Percentiles rank a stretch among this genome's conserved stretches.
These are phyloP conservation scores for Beaufortia kweichowensis DNA, from an alignment of 2,113 vertebrate species.

Conservation along the genomic window DNA sequence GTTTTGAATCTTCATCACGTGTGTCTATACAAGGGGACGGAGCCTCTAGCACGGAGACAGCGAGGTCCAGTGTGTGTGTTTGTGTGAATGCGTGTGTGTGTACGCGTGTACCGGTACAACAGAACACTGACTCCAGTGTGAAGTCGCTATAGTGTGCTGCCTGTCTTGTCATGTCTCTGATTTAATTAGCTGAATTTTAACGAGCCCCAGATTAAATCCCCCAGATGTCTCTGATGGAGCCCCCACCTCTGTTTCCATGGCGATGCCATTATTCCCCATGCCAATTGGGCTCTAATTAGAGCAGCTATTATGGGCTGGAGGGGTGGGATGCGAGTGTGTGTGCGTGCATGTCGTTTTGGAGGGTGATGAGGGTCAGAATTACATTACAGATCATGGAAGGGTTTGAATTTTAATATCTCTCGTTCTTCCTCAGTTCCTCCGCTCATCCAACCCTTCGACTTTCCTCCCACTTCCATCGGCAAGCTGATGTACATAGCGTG, in stretches of 20 bases:
- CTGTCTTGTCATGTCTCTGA: constrained; percentile 73
- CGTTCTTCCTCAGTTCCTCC: constrained; percentile 82
- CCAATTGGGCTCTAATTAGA: constrained; percentile 81
- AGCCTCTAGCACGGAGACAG: constrained; percentile 19
- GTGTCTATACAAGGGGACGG: constrained; percentile 12
- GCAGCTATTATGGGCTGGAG: constrained; percentile 80
- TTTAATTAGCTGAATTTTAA: constrained; percentile 82
- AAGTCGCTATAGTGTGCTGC: constrained; percentile 58
- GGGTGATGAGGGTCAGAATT: constrained; percentile 56
- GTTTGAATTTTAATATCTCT: constrained; percentile 38
- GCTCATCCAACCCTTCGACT: constrained; percentile 98
- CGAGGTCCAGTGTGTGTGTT: constrained; percentile 25
- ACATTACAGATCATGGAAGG: constrained; percentile 48
- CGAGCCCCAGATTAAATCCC: constrained; percentile 80
- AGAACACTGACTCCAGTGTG: constrained; percentile 57
- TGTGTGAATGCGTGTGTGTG: constrained; percentile 55
- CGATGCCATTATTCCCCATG: constrained; percentile 75
- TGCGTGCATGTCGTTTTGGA: constrained; percentile 35
- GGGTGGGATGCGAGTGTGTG: constrained; percentile 56
- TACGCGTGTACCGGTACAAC: constrained; percentile 39
- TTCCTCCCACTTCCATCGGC: constrained; percentile 94
- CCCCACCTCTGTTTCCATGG: constrained; percentile 77
- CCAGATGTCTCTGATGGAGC: constrained; percentile 74
- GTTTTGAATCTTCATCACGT: constrained; percentile 38
- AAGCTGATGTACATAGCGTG: constrained; percentile 98